Base-by-base conservation (phyloP, 2,113 vertebrate genomes). In the Talpa occidentalis region DNA sequence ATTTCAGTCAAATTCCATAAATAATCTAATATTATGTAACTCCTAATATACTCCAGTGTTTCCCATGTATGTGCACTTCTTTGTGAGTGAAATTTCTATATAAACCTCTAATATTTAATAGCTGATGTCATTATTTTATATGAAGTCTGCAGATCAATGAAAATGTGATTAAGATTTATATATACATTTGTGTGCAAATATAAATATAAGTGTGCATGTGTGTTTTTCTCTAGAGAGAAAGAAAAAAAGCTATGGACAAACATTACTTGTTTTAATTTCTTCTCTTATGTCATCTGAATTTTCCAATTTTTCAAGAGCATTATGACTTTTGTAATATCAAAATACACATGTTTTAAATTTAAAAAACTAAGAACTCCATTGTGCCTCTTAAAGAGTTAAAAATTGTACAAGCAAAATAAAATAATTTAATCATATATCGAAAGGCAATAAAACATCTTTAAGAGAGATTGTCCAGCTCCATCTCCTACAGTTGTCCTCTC, bases 281-380 rank as follows among this genome's bases (percentile, higher is more conserved):
- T 76, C 67, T 90, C 80, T 81, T 84, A 82, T 24, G 10, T 86
- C 44, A 79, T 26, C 30, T 76, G 21, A 76, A 66, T 56, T 94
- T 93, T 90, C 14, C 19, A 17, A 10, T 91, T 72, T 96, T 95
- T 59, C 52, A 85, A 60, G 10, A 84, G 47, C 1, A 40, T 73
- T 59, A 56, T 73, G 80, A 85, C 40, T 30, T 73, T 67, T 78
- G 3, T 78, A 49, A 54, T 44, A 79, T 54, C 60, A 83, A 87
- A 79, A 49, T 32, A 73, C 14, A 76, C 67, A 21, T 8, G 80
- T 67, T 77, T 59, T 69, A 59, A 49, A 30, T 30, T 59, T 40
- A 21, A 60, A 86, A 69, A 91, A 0, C 26, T 66, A 64, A 88
- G 19, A 86, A 35, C 14, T 88, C 32, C 6, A 1, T 59, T 84